These are phyloP conservation scores for Iphiclides podalirius DNA, from an alignment of 2,888 invertebrate species.

Conservation along the genomic window DNA sequence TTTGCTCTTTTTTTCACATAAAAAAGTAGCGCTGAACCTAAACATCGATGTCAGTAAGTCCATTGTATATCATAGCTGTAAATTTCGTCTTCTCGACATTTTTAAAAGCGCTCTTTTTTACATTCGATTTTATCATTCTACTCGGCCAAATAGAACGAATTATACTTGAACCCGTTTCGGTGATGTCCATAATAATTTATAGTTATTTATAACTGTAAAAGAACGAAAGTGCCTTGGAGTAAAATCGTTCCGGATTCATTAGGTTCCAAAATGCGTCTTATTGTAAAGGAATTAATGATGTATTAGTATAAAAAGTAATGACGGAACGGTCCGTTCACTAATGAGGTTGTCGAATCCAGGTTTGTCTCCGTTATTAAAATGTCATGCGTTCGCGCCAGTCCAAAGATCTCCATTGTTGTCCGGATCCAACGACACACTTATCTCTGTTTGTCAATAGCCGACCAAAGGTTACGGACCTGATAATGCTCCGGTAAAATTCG, in stretches of 20 bases:
- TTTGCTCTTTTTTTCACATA: too few relatives aligned
- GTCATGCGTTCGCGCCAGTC: conserved; percentile 5
- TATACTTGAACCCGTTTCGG: conserved; percentile 4
- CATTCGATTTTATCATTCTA: conserved; percentile 3
- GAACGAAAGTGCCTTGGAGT: not conserved
- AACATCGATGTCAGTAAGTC: too few relatives aligned
- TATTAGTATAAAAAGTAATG: conserved; percentile 10
- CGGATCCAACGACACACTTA: conserved; percentile 8
- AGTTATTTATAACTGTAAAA: conserved; percentile 5
- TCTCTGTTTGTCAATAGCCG: conserved; percentile 6
- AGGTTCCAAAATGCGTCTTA: conserved; percentile 6
- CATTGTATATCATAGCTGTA: conserved; percentile 10
- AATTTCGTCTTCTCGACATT: not conserved
- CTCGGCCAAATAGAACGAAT: conserved; percentile 1
- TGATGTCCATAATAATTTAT: not conserved
- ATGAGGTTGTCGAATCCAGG: conserved; percentile 9
- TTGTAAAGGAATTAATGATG: conserved; percentile 14
- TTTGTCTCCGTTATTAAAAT: conserved; percentile 17
- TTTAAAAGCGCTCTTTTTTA: conserved; percentile 1
- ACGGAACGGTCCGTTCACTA: conserved; percentile 6
- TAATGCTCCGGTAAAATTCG: not conserved
- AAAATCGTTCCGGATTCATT: conserved; percentile 1
- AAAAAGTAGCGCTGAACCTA: too few relatives aligned
- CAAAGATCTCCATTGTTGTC: conserved; percentile 16
- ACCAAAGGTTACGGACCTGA: conserved; percentile 18